Conservation (phyloP, 2,888 invertebrate species). For the Drosophila nr. fundita region DNA sequence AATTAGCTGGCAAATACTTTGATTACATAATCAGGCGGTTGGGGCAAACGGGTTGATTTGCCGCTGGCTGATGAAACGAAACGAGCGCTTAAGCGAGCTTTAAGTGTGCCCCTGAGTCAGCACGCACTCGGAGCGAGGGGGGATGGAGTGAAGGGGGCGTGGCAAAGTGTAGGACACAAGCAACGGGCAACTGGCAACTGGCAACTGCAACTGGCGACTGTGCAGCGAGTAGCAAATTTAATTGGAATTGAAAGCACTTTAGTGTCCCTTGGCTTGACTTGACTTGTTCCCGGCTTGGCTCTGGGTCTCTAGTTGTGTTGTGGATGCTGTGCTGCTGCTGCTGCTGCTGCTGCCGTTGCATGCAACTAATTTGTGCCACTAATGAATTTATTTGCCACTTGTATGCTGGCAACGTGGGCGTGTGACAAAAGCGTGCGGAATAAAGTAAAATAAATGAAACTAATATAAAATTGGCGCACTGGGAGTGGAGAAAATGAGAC, state of each 20-base stretch:
- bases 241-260: slow-evolving; percentile 81
- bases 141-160: slow-evolving; percentile 4
- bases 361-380: slow-evolving; percentile 81
- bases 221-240: slow-evolving; percentile 72
- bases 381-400: slow-evolving; percentile 81
- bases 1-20: slow-evolving; percentile 81
- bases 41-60: slow-evolving; percentile 45
- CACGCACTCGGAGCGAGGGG: slow-evolving; percentile 53
- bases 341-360: slow-evolving; percentile 61
- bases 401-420: slow-evolving; percentile 77
- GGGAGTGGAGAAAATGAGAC: slow-evolving; percentile 4
- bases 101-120: slow-evolving; percentile 81
- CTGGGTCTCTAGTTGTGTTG: slow-evolving; percentile 7
- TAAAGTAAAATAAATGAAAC: slow-evolving; percentile 76
- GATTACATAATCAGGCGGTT: slow-evolving; percentile 76
- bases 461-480: slow-evolving; percentile 61
- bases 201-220: slow-evolving; percentile 39
- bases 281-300: slow-evolving; percentile 20
- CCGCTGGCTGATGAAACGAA: slow-evolving; percentile 49
- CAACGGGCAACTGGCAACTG: slow-evolving; percentile 28
- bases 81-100: slow-evolving; percentile 77
- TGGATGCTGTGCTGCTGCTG: slow-evolving; percentile 20
- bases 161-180: slow-evolving; percentile 35
- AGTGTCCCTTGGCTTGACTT: slow-evolving; percentile 70
- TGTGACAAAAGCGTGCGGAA: slow-evolving; percentile 64